These are phyloP conservation scores for Ctena decussata DNA, from an alignment of 2,888 invertebrate species.

Conservation along the genomic window DNA sequence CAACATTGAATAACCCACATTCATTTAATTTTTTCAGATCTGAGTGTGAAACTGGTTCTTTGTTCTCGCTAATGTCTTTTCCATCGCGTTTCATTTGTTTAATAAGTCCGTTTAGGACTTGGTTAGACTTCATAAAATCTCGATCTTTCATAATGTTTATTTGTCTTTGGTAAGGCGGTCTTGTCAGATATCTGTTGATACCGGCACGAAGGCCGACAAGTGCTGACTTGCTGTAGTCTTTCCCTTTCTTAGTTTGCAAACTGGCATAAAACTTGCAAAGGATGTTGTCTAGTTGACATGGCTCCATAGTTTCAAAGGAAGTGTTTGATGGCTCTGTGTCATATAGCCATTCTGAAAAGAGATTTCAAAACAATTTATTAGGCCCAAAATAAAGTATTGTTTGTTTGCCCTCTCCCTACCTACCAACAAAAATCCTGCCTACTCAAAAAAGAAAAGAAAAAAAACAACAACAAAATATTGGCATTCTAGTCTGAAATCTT, in stretches of 20 bases:
- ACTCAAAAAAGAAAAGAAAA: no score
- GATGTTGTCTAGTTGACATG: neutral
- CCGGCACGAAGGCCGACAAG: conserved; percentile 28
- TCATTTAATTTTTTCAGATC: conserved; percentile 9
- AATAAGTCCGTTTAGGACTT: conserved; percentile 35
- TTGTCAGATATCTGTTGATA: conserved; percentile 35
- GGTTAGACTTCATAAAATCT: conserved; percentile 39
- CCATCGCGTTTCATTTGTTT: conserved; percentile 48
- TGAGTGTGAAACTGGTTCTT: conserved; percentile 22
- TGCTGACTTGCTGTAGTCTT: conserved; percentile 40
- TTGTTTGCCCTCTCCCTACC: no score
- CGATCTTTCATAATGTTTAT: conserved; percentile 42
- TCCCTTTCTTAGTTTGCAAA: conserved; percentile 24
- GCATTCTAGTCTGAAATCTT: no score
- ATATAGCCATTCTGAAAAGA: conserved; percentile 24
- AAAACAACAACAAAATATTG: no score
- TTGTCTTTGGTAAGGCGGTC: conserved; percentile 7
- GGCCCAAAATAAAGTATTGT: no score
- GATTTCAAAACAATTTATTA: neutral
- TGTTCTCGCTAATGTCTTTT: conserved; percentile 32
- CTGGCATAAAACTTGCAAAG: conserved; percentile 30
- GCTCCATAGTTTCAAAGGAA: conserved; percentile 15
- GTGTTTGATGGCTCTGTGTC: neutral
- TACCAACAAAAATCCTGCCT: no score
- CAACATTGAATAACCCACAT: conserved; percentile 1